Evolutionary conservation across 2,797 vertebrate genomes (phyloP), one percentile per base, ranked within the genome.

Genomic region (Anguilla marmorata): DNA sequence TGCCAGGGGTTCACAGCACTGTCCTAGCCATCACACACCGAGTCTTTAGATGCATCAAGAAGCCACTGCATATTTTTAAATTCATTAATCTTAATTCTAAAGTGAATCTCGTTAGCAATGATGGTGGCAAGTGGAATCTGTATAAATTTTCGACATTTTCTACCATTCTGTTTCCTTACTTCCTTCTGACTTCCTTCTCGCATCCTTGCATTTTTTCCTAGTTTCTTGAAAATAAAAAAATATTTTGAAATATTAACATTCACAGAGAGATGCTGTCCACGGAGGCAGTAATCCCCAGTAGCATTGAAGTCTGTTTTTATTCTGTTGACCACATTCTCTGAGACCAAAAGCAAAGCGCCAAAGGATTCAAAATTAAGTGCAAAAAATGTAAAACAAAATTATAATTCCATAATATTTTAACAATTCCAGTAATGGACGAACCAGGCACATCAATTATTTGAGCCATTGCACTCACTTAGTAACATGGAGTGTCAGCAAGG

Each of bases 221-320:
- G 72, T 76, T 76, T 11, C 72, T 76, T 76, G 72, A 33, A 76
- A 76, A 74, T 33, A 76, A 76, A 76, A 63, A 21, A 63, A 6
- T 19, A 63, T 63, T 37, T 33, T 76, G 72, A 45, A 79, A 41
- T 41, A 11, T 79, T 45, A 79, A 19, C 74, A 79, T 79, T 79
- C 74, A 41, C 16, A 37, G 45, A 45, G 69, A 30, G 27, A 79
- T 33, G 27, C 11, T 33, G 27, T 45, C 74, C 14, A 19, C 14
- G 16, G 74, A 41, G 19, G 16, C 33, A 45, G 37, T 79, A 41
- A 41, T 41, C 45, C 19, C 37, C 74, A 79, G 33, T 19, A 21
- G 33, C 11, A 27, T 11, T 72, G 69, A 72, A 72, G 19, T 16
- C 33, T 6, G 2, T 79, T 79, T 79, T 45, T 79, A 45, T 79